Percentiles rank a stretch among this genome's conserved stretches.
Conservation (phyloP, 2,888 invertebrate genomes). For the Pegoplata infirma region DNA sequence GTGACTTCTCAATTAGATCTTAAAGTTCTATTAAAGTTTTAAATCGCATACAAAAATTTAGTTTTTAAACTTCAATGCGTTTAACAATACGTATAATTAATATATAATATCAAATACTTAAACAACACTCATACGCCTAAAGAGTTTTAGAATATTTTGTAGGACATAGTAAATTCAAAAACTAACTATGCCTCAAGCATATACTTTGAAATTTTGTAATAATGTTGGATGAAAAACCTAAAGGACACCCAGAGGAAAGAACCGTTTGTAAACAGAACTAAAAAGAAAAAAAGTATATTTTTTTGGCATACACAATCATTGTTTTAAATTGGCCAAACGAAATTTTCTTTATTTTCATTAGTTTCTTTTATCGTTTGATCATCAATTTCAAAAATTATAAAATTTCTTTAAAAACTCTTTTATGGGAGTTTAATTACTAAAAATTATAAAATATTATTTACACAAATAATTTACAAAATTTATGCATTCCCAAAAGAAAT, state of each 20-base stretch:
- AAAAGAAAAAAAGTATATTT: not conserved
- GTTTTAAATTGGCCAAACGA: too few species aligned
- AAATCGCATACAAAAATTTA: too few species aligned
- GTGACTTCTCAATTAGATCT: too few species aligned
- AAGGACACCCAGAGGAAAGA: not conserved
- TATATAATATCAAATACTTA: not conserved
- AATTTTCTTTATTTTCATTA: too few species aligned
- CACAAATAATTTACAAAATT: not conserved
- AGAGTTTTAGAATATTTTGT: not conserved
- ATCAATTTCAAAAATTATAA: too few species aligned
- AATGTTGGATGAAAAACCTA: not conserved
- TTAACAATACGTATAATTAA: not conserved
- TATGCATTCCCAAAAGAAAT: not conserved
- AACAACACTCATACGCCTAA: constrained; percentile 31
- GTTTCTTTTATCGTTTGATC: too few species aligned
- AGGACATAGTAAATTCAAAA: not conserved
- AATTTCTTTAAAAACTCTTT: too few species aligned
- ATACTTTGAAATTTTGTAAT: constrained; percentile 51
- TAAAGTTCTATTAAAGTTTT: too few species aligned
- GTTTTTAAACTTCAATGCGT: too few species aligned
- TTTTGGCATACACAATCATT: too few species aligned
- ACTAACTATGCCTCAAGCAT: constrained; percentile 10
- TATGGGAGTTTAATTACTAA: too few species aligned
- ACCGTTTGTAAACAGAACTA: not conserved
- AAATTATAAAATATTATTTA: too few species aligned